A percentile compares a stretch with the other conserved stretches of the same genome.
phyloP scores from a whole-genome alignment of 2,888 invertebrate species.

The Rotaria sp. region DNA sequence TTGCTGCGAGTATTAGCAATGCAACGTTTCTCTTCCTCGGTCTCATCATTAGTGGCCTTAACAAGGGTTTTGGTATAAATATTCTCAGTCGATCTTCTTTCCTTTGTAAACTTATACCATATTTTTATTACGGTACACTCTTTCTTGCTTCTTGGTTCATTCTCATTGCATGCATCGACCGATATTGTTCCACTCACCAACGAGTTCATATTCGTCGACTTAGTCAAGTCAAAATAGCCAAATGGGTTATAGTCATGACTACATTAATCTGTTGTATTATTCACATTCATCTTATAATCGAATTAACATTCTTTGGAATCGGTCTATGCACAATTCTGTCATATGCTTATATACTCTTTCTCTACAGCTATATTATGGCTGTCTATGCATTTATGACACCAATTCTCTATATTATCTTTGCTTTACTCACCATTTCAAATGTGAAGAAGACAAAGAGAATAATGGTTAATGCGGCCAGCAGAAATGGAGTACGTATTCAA shows the following conservation, averaged over 20 bases:
- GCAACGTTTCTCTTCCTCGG: not conserved
- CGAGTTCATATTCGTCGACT: not conserved
- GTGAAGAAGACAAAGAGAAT: not conserved
- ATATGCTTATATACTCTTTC: not conserved
- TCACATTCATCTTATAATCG: not conserved
- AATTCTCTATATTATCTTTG: not conserved
- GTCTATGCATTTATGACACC: constrained; percentile 24
- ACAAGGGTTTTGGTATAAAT: no score
- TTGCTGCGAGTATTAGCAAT: not conserved
- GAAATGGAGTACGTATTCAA: no score
- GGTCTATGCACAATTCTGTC: no score
- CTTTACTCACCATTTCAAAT: not conserved
- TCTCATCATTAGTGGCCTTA: no score
- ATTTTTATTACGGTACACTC: not conserved
- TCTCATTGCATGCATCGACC: not conserved
- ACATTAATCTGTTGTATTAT: not conserved
- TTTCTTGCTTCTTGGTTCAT: not conserved
- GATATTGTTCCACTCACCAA: not conserved
- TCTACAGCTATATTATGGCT: not conserved
- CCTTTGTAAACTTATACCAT: not conserved
- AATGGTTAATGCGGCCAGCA: no score
- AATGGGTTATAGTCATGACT: not conserved
- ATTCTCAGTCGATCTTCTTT: no score
- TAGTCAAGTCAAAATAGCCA: not conserved
- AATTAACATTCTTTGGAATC: no score